Evolutionary conservation across 1,140 invertebrate genomes (phyloP).

Genomic region (Temnothorax longispinosus): DNA sequence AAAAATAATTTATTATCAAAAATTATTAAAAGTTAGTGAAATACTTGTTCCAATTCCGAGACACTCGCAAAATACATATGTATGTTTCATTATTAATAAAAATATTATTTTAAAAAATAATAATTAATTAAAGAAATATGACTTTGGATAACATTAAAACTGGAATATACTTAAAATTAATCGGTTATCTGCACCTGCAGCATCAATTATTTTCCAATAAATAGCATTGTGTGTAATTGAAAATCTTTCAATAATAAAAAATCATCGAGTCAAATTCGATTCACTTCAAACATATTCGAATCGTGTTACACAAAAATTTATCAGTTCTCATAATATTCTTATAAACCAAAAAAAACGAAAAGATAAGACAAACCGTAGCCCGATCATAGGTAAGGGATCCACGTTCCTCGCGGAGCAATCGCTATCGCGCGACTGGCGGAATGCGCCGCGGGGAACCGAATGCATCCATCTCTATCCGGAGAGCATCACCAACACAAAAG

Average conservation of each 20-base stretch:
- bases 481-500: constrained; percentile 69
- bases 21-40: not conserved
- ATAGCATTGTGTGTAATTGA: not conserved
- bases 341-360: not conserved
- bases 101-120: too few species aligned
- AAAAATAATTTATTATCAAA: not conserved
- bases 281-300: not conserved
- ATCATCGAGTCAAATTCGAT: not conserved
- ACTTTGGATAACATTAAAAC: not conserved
- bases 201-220: not conserved
- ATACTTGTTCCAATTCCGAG: not conserved
- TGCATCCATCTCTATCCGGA: constrained; percentile 36
- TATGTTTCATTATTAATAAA: not conserved
- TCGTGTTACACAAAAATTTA: not conserved
- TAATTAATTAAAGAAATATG: too few species aligned
- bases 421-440: constrained; percentile 4
- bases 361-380: not conserved
- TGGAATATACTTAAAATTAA: not conserved
- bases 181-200: not conserved
- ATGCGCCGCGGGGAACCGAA: constrained; percentile 23
- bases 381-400: not conserved
- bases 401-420: not conserved
- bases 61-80: not conserved
- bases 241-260: not conserved
- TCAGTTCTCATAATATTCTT: not conserved